Evolutionary conservation across 2,797 vertebrate genomes (phyloP).

Genomic region (Lagodon rhomboides): DNA sequence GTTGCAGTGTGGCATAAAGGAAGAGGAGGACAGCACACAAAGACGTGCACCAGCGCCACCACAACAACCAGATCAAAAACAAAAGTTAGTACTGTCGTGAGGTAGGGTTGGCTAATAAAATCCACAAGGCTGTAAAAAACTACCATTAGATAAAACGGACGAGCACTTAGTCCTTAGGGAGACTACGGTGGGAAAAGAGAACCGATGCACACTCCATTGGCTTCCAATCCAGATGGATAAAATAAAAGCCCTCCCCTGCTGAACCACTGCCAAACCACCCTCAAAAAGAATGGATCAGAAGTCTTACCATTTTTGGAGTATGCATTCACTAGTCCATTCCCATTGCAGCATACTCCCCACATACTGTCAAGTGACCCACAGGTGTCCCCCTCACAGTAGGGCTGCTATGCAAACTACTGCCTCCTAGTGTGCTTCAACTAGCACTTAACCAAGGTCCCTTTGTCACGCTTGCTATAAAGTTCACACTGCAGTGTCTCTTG

Average conservation of each 20-base stretch:
- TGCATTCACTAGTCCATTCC: slow-evolving; percentile 95
- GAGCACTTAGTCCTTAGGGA: slow-evolving; percentile 80
- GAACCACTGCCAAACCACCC: slow-evolving; percentile 75
- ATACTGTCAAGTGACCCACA: slow-evolving; percentile 94
- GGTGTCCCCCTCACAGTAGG: slow-evolving; percentile 91
- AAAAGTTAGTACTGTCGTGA: slow-evolving; percentile 90
- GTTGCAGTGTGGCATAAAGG: slow-evolving; percentile 90
- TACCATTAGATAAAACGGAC: slow-evolving; percentile 56
- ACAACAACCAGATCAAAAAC: slow-evolving; percentile 97
- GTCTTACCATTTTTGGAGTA: slow-evolving; percentile 91
- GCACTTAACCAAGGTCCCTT: slow-evolving; percentile 86
- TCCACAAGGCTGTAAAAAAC: slow-evolving; percentile 57
- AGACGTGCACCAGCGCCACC: slow-evolving; percentile 91
- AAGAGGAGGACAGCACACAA: slow-evolving; percentile 86
- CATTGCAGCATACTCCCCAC: slow-evolving; percentile 92
- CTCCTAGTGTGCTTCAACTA: slow-evolving; percentile 91
- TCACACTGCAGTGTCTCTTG: slow-evolving; percentile 91
- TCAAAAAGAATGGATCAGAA: slow-evolving; percentile 87
- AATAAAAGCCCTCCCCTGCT: slow-evolving; percentile 78
- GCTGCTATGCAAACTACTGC: slow-evolving; percentile 90
- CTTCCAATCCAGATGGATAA: slow-evolving; percentile 79
- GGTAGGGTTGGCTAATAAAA: slow-evolving; percentile 65
- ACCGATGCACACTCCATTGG: slow-evolving; percentile 83
- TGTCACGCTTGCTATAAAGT: slow-evolving; percentile 87
- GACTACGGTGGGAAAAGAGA: slow-evolving; percentile 88